Base-by-base conservation (phyloP, 2,797 vertebrate species). In the Phoeniculus purpureus region DNA sequence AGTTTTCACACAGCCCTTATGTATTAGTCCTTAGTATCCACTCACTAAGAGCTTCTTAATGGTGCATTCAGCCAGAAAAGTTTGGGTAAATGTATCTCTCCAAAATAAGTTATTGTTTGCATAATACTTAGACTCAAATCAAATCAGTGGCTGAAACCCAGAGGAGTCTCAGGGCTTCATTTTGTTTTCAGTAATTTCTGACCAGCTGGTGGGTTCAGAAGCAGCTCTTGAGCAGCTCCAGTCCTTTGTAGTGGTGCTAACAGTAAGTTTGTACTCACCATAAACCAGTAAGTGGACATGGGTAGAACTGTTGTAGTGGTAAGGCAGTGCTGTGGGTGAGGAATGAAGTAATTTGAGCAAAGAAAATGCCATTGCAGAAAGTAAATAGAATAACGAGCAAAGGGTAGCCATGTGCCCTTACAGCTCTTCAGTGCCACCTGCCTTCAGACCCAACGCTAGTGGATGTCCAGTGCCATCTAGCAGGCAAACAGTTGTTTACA, bases 391-490 rank as follows among this genome's bases (percentile, higher is more conserved):
- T 55, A 75, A 78, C 2, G 59, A 95, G 65, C 90, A 75, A 72
- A 90, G 88, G 79, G 90, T 96, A 93, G 40, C 86, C 84, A 0
- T 89, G 88, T 94, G 93, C 94, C 95, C 95, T 85, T 7, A 12
- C 23, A 29, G 84, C 93, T 85, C 93, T 83, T 89, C 88, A 73
- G 94, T 95, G 95, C 94, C 93, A 95, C 94, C 90, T 95, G 94
- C 90, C 87, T 91, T 85, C 76, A 2, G 89, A 67, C 84, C 59
- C 75, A n/a, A 7, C 4, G 86, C 88, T 47, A 26, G 94, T 96
- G 95, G 95, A 81, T 94, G 89, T 80, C 93, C 95, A 96, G 95
- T 96, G 95, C 95, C 95, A 96, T 82, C 95, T 96, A 96, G 95
- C 95, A 94, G 95, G 73, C 93, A 92, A 87, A 15, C 84, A 59